Evolutionary conservation across 2,888 invertebrate species (phyloP).

Genomic region (Anagyrus pseudococci): DNA sequence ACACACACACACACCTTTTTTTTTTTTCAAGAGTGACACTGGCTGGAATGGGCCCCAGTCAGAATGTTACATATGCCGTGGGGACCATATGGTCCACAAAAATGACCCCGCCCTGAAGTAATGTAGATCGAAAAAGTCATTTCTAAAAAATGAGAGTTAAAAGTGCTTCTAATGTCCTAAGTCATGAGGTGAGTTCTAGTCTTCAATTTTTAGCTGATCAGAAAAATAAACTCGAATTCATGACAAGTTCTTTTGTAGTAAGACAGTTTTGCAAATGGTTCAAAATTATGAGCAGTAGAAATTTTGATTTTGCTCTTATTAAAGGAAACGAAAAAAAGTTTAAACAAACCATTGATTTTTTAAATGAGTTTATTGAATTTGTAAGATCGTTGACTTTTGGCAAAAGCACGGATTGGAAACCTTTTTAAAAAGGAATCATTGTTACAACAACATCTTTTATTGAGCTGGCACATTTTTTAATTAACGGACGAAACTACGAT

Average conservation of each 20-base stretch:
- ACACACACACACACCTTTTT: too few relatives aligned
- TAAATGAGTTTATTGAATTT: neutral
- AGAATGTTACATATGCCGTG: too few relatives aligned
- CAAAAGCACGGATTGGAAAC: neutral
- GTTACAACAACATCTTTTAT: neutral
- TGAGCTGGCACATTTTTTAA: neutral
- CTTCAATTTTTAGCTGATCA: neutral
- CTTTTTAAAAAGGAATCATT: neutral
- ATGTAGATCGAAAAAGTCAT: constrained; percentile 6
- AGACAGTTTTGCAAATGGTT: constrained; percentile 12
- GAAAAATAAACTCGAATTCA: neutral
- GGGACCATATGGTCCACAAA: too few relatives aligned
- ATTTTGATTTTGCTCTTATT: constrained; percentile 3
- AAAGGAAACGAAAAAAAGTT: neutral
- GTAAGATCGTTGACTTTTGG: neutral
- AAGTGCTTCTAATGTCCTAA: constrained; percentile 15
- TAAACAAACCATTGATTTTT: constrained; percentile 34
- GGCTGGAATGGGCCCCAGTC: too few relatives aligned
- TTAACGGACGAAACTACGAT: neutral
- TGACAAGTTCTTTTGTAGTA: neutral
- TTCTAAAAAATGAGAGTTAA: constrained; percentile 32
- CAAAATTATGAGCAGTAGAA: neutral
- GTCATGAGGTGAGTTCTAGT: neutral
- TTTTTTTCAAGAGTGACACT: too few relatives aligned
- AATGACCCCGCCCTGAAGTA: too few relatives aligned